Base-by-base conservation (phyloP, 2,113 vertebrate species). In the Coptodon rendalli region DNA sequence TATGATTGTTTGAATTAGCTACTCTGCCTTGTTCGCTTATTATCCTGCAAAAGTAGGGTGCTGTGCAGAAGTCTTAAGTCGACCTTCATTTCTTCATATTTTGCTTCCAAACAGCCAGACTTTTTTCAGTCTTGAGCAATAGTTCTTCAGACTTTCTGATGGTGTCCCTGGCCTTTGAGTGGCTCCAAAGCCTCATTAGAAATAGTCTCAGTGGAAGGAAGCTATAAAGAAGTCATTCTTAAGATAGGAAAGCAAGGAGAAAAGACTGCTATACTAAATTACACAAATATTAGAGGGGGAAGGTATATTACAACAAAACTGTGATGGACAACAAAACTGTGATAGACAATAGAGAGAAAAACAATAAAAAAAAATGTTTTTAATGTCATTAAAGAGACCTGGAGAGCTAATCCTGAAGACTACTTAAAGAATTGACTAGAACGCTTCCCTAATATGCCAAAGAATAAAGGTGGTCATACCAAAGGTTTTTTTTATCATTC, bases 371-470 rank as follows among this genome's bases (percentile, higher is more conserved):
- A 36, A 66, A 66, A 36, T 12, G 31, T n/a, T 66, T 66, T 63
- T n/a, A 1, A 3, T 1, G 59, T 63, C 59, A 34, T 36, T 63
- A 4, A 36, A 36, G 19, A 66, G 3, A 36, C 34, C 61, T 66
- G 61, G 17, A 61, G 29, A 61, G 29, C 27, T 31, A 61, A 31
- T 61, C 14, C 5, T 17, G 57, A 61, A 61, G 29, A 61, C 8
- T 17, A 59, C 57, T 16, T 31, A 59, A 59, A 59, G 14, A 59
- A 59, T 16, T 61, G 14, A 2, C 57, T 29, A 57, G 56, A 56
- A 56, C 27, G 3, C 54, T 59, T 2, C 7, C 1, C 56, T 61
- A 3, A 3, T 0, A 16, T 59, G 56, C 1, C 27, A 29, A 9
- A 59, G 27, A 6, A 59, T 57, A 57, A 38, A 38, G 7, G 54